Evolutionary conservation across 1,140 invertebrate genomes (phyloP), one percentile per base, ranked within the genome.

Genomic region (Lepidurus arcticus): DNA sequence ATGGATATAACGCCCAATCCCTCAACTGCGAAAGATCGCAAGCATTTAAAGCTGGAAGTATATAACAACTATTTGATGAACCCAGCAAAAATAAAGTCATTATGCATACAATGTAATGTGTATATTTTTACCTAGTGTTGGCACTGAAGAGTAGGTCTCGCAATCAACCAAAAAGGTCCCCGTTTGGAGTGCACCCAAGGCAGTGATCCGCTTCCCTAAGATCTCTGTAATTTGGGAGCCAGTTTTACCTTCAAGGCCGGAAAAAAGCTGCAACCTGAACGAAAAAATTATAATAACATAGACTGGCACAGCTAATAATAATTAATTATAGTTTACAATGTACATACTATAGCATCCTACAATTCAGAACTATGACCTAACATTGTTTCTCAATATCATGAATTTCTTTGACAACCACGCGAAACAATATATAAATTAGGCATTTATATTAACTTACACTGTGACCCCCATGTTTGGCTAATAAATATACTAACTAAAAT

Each of bases 101-200:
- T 34, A 34, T 34, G 2, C 34, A 34, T 34, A 34, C 34, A 34
- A 34, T 34, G 34, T 34, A 34, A 34, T 34, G 45, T 44, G 47
- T 44, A 10, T 10, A 44, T 21, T 74, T 42, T 76, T 80, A 79
- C 77, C 80, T 21, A 77, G 42, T 42, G 76, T 42, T 53, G 80
- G 78, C 11, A 78, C 44, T 10, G 76, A 79, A 47, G 91, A 91
- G 82, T 94, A 98, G 13, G 94, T 96, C 84, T 98, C 96, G 84
- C 96, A 98, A 82, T 98, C 96, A 0, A 98, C 94, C 73, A 93
- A 85, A 85, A 97, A 98, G 81, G 94, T 93, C 1, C 95, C 96
- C 81, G 90, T 89, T 85, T 93, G 94, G 1, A 90, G 87, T 0
- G 94, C 96, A 45, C 95, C 95, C 24, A 98, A 86, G 0, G 93